Evolutionary conservation across 2,113 vertebrate species (phyloP), one percentile per base, ranked within the genome.

Genomic region (Rissa tridactyla): DNA sequence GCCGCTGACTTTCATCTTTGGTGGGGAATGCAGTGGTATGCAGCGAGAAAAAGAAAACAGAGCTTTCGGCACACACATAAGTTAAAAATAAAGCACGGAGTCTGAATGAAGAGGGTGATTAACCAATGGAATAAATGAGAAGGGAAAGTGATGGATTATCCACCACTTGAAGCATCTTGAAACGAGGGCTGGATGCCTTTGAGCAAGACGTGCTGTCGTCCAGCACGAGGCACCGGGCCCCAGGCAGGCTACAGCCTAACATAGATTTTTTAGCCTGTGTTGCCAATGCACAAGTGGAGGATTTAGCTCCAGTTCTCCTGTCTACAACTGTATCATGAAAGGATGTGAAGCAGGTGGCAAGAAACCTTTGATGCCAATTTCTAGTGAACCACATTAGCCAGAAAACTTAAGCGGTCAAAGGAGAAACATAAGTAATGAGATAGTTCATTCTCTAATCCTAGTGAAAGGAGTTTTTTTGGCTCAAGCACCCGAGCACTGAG

Each of bases 121-220:
- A 78, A 10, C 92, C 92, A 78, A 68, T 66, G 86, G 88, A 46
- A 60, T 38, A 46, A 46, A 46, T 10, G 64, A 71, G 51, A 90
- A 15, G n/a, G 91, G 88, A 86, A 91, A 55, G 76, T 22, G 69
- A 54, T 44, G 95, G 94, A 96, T 96, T 96, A 88, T 55, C 47
- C 65, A 69, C 38, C 89, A 91, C 94, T 92, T 87, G 82, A 93
- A 92, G 82, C 75, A 9, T 52, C 92, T 79, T 64, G 81, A 95
- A 79, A 20, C 0, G 22, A 47, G 72, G 81, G 42, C 72, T 66
- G 68, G 81, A 44, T 42, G 58, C 61, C 61, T 75, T 60, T 55
- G 73, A 47, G 82, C 7, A 64, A 38, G 76, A 58, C 1, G 3
- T 23, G 65, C 13, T 11, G 40, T 9, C 18, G 9, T 54, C 72